A percentile compares a stretch with the other conserved stretches of the same genome.
These are phyloP conservation scores for Peromyscus aztecus DNA, from an alignment of 2,797 vertebrate species.

Conservation along the genomic window DNA sequence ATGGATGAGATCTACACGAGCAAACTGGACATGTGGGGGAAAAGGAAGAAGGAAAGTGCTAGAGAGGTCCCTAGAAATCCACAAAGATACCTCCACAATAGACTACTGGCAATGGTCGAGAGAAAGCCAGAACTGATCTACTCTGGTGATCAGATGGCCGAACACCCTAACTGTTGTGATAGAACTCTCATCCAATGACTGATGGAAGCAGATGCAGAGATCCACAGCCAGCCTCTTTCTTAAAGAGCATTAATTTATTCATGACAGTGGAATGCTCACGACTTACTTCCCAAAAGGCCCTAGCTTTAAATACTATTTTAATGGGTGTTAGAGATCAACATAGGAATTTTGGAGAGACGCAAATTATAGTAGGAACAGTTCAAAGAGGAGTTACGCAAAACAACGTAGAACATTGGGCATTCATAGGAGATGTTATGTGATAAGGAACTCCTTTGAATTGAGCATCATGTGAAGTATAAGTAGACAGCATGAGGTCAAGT, in stretches of 20 bases:
- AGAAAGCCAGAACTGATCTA: no score
- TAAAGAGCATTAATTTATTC: background rate
- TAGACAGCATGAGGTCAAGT: background rate
- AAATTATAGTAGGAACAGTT: background rate
- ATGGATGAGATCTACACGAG: no score
- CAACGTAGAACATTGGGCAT: background rate
- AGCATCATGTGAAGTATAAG: background rate
- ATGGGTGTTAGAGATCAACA: background rate
- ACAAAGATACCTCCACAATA: no score
- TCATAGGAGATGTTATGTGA: background rate
- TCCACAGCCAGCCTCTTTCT: background rate
- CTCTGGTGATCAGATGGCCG: no score
- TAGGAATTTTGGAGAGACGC: background rate
- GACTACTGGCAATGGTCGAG: no score
- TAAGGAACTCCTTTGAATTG: background rate
- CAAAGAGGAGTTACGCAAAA: background rate
- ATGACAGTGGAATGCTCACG: background rate
- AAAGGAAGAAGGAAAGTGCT: no score
- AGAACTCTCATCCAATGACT: no score
- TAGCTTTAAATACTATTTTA: background rate
- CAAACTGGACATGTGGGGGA: no score
- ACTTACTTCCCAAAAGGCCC: background rate
- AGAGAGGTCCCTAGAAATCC: no score
- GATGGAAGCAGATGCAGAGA: no score
- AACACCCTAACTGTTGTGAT: no score